Evolutionary conservation across 2,888 invertebrate species (phyloP), one percentile per base, ranked within the genome.

Genomic region (Tromatobia lineatoria): DNA sequence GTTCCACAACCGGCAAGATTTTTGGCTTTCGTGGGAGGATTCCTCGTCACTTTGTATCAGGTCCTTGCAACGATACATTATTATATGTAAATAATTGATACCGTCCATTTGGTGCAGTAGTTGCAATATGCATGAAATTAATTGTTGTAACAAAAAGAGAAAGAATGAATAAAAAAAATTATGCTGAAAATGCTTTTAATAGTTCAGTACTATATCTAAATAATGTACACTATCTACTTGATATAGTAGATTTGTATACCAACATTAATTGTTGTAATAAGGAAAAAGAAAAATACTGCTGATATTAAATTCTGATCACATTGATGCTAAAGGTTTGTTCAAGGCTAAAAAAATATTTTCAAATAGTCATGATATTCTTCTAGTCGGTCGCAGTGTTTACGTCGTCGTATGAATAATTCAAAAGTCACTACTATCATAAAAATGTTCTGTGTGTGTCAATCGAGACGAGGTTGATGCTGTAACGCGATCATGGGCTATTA

Each of bases 1-100:
- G 52, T 94, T 15, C 94, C 94, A 10, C 94, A 94, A 86, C 95
- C 95, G 3, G 90, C 94, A 0, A 89, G 95, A 83, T 94, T 88
- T 11, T 67, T 94, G 1, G 82, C 92, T 2, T 95, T 93, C 82
- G 61, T 85, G 3, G 88, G 91, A 1, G 94, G 94, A 1, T 89
- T 90, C 50, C 18, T 87, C 2, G 89, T 94, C 57, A 94, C 93
- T 6, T 47, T 92, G 3, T 94, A 93, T 85, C 94, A 95, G 94
- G 91, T 92, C 4, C 67, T 91, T 15, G 54, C 80, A 15, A 87
- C 89, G 42, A 78, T 89, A 18, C 8, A 61, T 13, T 45, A 87
- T 67, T 89, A 88, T 52, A 13, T 67, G 11, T 86, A 66, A 84
- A 38, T 23, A 20, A 18, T n/a, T 73, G 11, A 23, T 57, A 8